phyloP scores from a whole-genome alignment of 1,140 invertebrate genomes.

The Probaryconus sp. region DNA sequence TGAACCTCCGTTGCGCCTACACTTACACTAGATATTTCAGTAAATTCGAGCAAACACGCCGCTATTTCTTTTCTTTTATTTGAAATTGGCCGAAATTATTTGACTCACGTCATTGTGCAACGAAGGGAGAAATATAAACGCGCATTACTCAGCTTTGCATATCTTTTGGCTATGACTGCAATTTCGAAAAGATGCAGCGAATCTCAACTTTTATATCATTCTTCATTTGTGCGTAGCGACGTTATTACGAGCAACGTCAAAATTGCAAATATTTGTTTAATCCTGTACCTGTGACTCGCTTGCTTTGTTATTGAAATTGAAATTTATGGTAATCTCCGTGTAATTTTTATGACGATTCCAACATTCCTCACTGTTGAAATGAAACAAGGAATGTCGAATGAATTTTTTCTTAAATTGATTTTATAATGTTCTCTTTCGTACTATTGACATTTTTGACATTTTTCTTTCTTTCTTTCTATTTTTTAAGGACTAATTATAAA shows the following conservation, averaged over 20 bases:
- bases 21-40: conserved; percentile 11
- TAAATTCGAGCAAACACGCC: conserved; percentile 31
- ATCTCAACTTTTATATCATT: conserved; percentile 25
- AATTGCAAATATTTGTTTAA: conserved; percentile 2
- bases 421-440: too few species aligned
- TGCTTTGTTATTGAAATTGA: too few species aligned
- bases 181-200: conserved; percentile 22
- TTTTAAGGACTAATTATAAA: too few species aligned
- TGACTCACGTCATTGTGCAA: conserved; percentile 31
- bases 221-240: conserved; percentile 8
- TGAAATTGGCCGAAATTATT: conserved; percentile 45
- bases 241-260: conserved; percentile 1
- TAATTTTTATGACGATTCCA: too few species aligned
- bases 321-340: too few species aligned
- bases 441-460: too few species aligned
- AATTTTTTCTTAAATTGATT: too few species aligned
- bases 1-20: neutral
- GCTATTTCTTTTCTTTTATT: conserved; percentile 37
- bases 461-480: too few species aligned
- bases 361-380: too few species aligned
- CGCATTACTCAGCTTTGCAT: conserved; percentile 27
- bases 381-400: too few species aligned
- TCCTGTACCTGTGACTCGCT: too few species aligned
- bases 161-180: conserved; percentile 22
- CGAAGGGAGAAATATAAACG: conserved; percentile 39